These are phyloP conservation scores for Jaculus jaculus DNA, from an alignment of 2,113 vertebrate species.

Conservation along the genomic window DNA sequence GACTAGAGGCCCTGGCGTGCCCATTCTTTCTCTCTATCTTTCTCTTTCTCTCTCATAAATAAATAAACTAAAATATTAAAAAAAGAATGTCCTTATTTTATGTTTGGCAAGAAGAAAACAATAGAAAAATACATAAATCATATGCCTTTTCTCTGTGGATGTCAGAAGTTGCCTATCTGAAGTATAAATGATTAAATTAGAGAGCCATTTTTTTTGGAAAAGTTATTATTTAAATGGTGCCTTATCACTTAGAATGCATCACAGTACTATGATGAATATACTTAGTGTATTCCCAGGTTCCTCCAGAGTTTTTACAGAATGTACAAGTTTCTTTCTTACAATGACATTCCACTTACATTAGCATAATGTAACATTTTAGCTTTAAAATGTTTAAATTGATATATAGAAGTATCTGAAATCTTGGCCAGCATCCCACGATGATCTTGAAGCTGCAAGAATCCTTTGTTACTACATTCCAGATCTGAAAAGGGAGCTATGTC, in stretches of 20 bases:
- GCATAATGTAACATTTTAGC: neutral
- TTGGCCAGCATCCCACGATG: neutral
- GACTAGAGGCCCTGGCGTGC: no score
- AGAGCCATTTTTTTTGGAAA: constrained; percentile 1
- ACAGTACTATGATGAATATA: neutral
- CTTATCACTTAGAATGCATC: constrained; percentile 12
- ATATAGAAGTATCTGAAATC: neutral
- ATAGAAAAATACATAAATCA: constrained; percentile 3
- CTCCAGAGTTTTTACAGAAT: neutral
- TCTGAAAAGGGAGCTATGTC: neutral
- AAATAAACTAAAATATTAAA: no score
- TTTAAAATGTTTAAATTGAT: constrained; percentile 3
- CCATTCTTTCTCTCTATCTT: no score
- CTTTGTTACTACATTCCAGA: neutral
- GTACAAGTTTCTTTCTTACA: neutral
- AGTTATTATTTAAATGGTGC: neutral
- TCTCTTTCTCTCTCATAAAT: no score
- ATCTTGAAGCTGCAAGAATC: neutral
- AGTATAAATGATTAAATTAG: constrained; percentile 51
- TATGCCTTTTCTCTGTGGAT: constrained; percentile 15
- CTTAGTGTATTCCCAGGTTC: neutral
- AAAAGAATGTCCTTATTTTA: constrained; percentile 37
- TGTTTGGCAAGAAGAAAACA: constrained; percentile 31
- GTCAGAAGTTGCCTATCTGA: constrained; percentile 52
- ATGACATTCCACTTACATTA: neutral